These are phyloP conservation scores for Sarcophaga variegata DNA, from an alignment of 2,888 invertebrate genomes.

Conservation along the genomic window DNA sequence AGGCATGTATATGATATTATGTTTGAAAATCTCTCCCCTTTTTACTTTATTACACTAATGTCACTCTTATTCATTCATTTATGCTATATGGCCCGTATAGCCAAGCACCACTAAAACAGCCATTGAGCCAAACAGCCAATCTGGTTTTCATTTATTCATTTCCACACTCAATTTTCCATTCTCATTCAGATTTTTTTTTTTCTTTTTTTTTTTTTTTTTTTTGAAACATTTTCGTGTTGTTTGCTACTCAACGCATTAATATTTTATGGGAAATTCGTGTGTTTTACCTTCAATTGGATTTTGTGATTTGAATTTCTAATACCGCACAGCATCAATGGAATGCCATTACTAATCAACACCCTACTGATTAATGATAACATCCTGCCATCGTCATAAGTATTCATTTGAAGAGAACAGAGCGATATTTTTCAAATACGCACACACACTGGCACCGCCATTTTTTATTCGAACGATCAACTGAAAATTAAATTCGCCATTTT, in stretches of 20 bases:
- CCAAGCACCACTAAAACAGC: neutral
- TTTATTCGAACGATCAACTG: too few species aligned
- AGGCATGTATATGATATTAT: neutral
- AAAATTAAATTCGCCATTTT: too few species aligned
- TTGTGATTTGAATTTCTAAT: conserved; percentile 75
- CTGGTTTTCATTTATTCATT: neutral
- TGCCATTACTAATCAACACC: conserved; percentile 26
- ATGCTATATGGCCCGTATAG: neutral
- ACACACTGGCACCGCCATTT: too few species aligned
- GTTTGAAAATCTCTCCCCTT: neutral
- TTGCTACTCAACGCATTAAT: conserved; percentile 71
- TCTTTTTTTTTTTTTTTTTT: conserved; percentile 25
- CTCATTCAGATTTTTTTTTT: neutral
- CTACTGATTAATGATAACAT: neutral
- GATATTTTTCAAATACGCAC: too few species aligned
- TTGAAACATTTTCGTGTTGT: conserved; percentile 21
- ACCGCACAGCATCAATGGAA: conserved; percentile 27
- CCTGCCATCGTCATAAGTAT: neutral
- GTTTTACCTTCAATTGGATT: conserved; percentile 77
- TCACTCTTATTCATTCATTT: conserved; percentile 18
- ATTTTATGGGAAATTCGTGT: conserved; percentile 76
- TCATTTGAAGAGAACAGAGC: neutral
- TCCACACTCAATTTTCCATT: neutral
- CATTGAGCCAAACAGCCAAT: conserved; percentile 22
- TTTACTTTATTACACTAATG: conserved; percentile 3